phyloP scores from a whole-genome alignment of 2,113 vertebrate species.

The Nestor notabilis region DNA sequence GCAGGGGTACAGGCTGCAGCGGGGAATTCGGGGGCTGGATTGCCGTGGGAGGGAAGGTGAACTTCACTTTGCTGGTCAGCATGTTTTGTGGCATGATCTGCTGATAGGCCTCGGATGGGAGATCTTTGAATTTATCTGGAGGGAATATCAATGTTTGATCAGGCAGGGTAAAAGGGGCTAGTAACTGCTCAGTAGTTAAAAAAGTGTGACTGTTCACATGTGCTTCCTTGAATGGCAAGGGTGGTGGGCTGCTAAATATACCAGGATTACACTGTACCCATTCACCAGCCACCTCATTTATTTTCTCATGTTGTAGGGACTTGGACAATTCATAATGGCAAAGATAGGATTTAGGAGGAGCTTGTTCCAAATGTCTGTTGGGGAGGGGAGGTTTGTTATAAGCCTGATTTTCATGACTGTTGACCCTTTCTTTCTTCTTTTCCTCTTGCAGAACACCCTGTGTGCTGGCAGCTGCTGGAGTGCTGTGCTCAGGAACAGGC shows the following conservation, averaged over 20 bases:
- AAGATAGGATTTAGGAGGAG: conserved; percentile 60
- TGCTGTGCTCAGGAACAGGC: neutral
- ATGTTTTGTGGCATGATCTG: conserved; percentile 75
- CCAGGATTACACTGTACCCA: conserved; percentile 71
- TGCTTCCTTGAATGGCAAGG: conserved; percentile 74
- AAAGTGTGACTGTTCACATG: conserved; percentile 68
- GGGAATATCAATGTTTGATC: conserved; percentile 76
- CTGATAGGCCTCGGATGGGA: conserved; percentile 75
- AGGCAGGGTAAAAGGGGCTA: conserved; percentile 71
- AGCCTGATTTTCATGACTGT: conserved; percentile 23
- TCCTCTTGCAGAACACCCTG: neutral
- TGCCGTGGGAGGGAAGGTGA: conserved; percentile 62
- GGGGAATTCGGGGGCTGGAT: conserved; percentile 63
- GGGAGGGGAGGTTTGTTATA: conserved; percentile 33
- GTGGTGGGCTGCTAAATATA: conserved; percentile 62
- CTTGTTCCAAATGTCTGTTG: conserved; percentile 47
- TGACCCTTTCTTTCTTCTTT: conserved; percentile 18
- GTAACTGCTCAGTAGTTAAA: conserved; percentile 68
- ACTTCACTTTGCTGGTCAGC: conserved; percentile 79
- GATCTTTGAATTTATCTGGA: conserved; percentile 73
- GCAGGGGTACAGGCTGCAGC: conserved; percentile 76
- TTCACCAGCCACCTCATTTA: conserved; percentile 44
- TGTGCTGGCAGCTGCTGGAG: neutral
- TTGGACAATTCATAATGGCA: conserved; percentile 70
- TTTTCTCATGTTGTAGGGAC: conserved; percentile 52